Base-by-base conservation (phyloP, 2,797 vertebrate species). In the Sylvilagus floridanus region DNA sequence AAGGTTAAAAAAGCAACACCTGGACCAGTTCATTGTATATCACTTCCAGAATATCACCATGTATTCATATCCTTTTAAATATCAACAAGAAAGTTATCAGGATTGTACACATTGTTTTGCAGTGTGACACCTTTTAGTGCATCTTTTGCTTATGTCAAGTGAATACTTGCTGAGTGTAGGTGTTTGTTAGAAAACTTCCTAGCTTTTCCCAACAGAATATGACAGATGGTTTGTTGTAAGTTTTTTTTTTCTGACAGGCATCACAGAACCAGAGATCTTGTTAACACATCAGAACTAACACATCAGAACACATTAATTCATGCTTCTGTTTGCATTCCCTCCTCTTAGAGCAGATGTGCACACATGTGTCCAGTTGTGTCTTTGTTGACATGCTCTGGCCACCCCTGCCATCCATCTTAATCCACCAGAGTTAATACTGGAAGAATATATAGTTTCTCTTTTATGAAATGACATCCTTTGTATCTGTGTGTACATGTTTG, bases 231-330 rank as follows among this genome's bases (percentile, higher is more conserved):
- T 95, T 90, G 52, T 37, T 42, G 52, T 91, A 35, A 60, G 16
- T 30, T 95, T 93, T 93, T 42, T 42, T 35, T 84, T 94, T 69
- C 54, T 42, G 35, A 79, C 22, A 28, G 79, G 11, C 52, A 42
- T 32, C 52, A 11, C n/a, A n/a, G 88, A 84, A 75, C 10, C 72
- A 82, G 35, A 73, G 79, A 93, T 94, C 94, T 91, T 95, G 77
- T 93, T 94, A 94, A 96, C 95, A 96, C 82, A 87, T 92, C 22
- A 69, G 50, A 76, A 92, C n/a, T 94, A 94, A 96, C 95, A 96
- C 78, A 87, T 92, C 22, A 69, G 50, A 76, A 92, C n/a, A 37
- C 37, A 37, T 95, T 96, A 57, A 4, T 57, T 57, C 54, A 88
- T 30, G 84, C 52, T 24, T 84, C 14, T 84, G 16, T 95, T 94